Base-by-base conservation (phyloP, 2,888 invertebrate species). In the Lissonota sp. region DNA sequence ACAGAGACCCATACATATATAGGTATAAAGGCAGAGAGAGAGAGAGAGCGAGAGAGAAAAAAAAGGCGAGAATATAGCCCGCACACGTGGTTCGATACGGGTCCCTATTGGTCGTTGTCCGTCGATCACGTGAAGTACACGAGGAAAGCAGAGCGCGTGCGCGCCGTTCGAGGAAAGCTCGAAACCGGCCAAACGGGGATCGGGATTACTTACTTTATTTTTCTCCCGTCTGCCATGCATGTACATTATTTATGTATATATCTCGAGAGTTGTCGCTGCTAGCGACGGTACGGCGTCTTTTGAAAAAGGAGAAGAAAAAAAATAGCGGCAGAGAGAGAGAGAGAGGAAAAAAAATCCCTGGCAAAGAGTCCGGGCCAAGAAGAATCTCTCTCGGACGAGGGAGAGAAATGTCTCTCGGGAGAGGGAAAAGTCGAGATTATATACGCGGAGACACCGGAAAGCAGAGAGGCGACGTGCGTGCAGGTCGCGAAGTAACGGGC, bases 71-170 rank as follows among this genome's bases (percentile, higher is more conserved):
- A 26, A 26, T 26, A 26, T 26, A 26, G 26, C 26, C 26, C 26
- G 26, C 67, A 16, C 76, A 80, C 80, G 79, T 70, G 82, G 51
- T 60, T 40, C 39, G 40, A 26, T 66, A 10, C 37, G 42, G 10
- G 58, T 42, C 57, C 39, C 62, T 60, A 83, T 86, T 87, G 86
- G 87, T 70, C 76, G 72, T 58, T 51, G 44, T 62, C 66, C 14
- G 49, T 70, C 83, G 84, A 90, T 89, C 90, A 90, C 90, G 90
- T 90, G 90, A 90, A 90, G 66, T 66, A 79, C 90, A 90, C 89
- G 90, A 87, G 87, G 84, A 60, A 70, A 71, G 44, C 26, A 10
- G 26, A 42, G 75, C 63, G 64, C 76, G 75, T 42, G 66, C 49
- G 37, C 49, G 39, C 55, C 55, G 12, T 44, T 12, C 12, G 40